Evolutionary conservation across 92 coral and sea anemone genomes (phyloP), one percentile per base, ranked within the genome.

Genomic region (Micromussa lordhowensis): DNA sequence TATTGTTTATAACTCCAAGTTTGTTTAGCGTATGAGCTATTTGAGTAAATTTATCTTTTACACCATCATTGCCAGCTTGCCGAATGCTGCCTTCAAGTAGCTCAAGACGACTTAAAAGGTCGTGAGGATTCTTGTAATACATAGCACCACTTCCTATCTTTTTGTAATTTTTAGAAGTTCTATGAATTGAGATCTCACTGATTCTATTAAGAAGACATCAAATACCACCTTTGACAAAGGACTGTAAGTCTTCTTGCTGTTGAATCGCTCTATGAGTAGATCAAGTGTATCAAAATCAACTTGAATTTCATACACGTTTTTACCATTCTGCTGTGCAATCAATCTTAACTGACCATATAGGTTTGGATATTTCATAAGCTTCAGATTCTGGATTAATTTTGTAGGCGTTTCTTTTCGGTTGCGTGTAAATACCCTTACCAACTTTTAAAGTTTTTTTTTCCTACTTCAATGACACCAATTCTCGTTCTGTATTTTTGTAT

Each of bases 131-230:
- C 8, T 44, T 44, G 51, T n/a, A 85, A 54, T 90, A 90, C 19
- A 85, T 82, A 0, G 71, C 90, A 5, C 92, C 92, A 3, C 3
- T 1, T 18, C 93, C 89, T 26, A 85, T 19, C 22, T 90, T 90
- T 48, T 79, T 26, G 28, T 79, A 79, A 1, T 85, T 90, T 40
- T 79, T 85, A 32, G 75, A 44, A 15, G 92, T 79, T 58, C 75
- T 79, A 18, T 85, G 93, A 24, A 90, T 85, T 51, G 90, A 90
- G 0, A 88, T 85, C 28, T 74, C 90, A 86, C 84, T 36, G 1
- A 86, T 11, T 63, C 70, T 51, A 40, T 86, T 55, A 1, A 55
- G 29, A n/a, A n/a, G 10, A 75, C 88, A 32, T 85, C 34, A 22
- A 85, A 85, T 8, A 85, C 88, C 3, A 13, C 75, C 40, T 24